Percentiles rank a stretch among this genome's conserved stretches.
Conservation (phyloP, 2,113 vertebrate genomes). For the Oreochromis niloticus region DNA sequence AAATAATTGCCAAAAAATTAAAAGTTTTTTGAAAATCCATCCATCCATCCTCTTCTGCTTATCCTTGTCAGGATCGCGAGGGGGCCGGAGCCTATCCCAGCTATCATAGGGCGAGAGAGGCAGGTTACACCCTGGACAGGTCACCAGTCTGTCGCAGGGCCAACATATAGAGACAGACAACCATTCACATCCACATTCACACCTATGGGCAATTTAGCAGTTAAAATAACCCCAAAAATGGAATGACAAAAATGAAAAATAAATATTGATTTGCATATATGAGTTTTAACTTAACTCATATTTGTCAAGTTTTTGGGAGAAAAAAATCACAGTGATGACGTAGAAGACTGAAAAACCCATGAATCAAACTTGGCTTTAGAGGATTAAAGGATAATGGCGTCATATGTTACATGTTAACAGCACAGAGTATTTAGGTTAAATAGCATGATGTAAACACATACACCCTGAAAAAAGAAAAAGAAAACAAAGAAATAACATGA, state of each 20-base stretch:
- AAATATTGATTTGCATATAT: background rate
- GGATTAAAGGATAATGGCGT: background rate
- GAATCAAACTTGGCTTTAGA: background rate
- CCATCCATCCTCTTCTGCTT: background rate
- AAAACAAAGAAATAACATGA: background rate
- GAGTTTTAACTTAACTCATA: background rate
- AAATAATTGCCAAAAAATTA: too few relatives aligned
- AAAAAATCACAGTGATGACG: background rate
- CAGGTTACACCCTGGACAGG: background rate
- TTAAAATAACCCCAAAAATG: background rate
- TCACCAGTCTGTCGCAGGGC: background rate
- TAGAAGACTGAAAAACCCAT: background rate
- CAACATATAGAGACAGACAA: background rate
- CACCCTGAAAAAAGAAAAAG: background rate
- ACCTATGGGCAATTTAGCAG: background rate
- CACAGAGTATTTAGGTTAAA: background rate
- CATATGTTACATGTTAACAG: background rate
- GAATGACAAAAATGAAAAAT: background rate
- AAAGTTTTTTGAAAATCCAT: background rate
- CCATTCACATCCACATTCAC: background rate
- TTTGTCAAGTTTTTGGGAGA: background rate
- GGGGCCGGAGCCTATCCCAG: background rate
- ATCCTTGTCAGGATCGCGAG: background rate
- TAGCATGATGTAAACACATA: background rate
- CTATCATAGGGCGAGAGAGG: background rate